Base-by-base conservation (phyloP, 2,113 vertebrate species). In the Microcebus ravelobensis region DNA sequence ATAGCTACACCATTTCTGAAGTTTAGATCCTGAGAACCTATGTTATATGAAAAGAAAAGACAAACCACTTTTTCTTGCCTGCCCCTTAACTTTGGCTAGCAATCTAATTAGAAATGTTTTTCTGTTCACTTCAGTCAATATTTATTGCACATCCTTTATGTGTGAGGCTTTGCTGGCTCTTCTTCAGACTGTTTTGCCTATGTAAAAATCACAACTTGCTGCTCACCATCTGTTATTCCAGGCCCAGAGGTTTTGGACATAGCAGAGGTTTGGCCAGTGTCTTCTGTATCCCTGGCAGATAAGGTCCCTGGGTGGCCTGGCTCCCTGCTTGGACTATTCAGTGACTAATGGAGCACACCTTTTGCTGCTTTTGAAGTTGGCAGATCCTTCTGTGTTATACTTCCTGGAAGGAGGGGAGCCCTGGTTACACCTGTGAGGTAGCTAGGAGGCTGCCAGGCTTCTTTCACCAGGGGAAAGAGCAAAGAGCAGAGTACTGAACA, bases 401-500 rank as follows among this genome's bases (percentile, higher is more conserved):
- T 91, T 96, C 86, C 96, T 90, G 52, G 91, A 97, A 95, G 86
- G 94, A 89, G 48, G 52, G 63, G 89, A 98, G 70, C 96, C 95
- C 93, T 98, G 96, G 97, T 97, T 94, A 97, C 90, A 87, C 96
- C 96, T 95, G 88, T 61, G 89, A 97, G 97, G 87, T 52, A 5
- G 36, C 27, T 20, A 96, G 95, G 96, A 98, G 97, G 88, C 88
- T 96, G 90, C 96, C 97, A 93, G 89, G 94, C 91, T 94, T 77
- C 91, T 96, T 76, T 70, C 0, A 79, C 96, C 65, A 77, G 80
- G 88, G 93, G 97, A 97, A 98, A 96, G 96, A 91, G 90, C 96
- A 96, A 97, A 85, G 97, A 97, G 86, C 65, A 97, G 97, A 95
- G 85, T 77, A 94, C 94, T 67, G 68, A 96, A 97, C 98, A 91